phyloP scores from a whole-genome alignment of 2,113 vertebrate species.

The Acanthisitta chloris region DNA sequence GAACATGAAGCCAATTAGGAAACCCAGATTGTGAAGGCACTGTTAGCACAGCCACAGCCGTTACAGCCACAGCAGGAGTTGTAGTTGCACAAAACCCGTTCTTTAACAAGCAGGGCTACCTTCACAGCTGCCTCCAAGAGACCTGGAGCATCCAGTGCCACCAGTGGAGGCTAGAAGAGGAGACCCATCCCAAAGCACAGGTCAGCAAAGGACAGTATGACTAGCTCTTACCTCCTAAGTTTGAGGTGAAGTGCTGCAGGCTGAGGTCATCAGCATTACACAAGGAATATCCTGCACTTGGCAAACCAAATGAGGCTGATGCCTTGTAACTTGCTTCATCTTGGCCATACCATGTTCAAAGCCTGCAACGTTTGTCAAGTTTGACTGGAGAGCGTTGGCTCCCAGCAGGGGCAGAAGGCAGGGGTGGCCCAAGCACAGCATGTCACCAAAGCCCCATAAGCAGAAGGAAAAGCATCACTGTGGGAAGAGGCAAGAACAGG shows the following conservation, averaged over 20 bases:
- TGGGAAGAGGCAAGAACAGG: background rate
- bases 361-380: background rate
- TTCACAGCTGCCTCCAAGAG: background rate
- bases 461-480: background rate
- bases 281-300: background rate
- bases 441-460: background rate
- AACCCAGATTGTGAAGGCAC: background rate
- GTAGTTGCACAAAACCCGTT: rapidly evolving
- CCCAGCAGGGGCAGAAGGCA: background rate
- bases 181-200: background rate
- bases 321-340: background rate
- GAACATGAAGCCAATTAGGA: background rate
- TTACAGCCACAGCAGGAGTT: rapidly evolving
- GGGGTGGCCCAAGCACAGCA: background rate
- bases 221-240: background rate
- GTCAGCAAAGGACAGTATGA: background rate
- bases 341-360: rapidly evolving
- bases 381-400: background rate
- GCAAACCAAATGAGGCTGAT: rapidly evolving
- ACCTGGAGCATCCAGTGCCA: background rate
- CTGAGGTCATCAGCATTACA: background rate
- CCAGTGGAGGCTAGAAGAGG: background rate
- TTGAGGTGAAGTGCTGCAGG: background rate
- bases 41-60: background rate
- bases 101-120: background rate